Evolutionary conservation across 2,113 vertebrate genomes (phyloP), one percentile per base, ranked within the genome.

Genomic region (Puma concolor): DNA sequence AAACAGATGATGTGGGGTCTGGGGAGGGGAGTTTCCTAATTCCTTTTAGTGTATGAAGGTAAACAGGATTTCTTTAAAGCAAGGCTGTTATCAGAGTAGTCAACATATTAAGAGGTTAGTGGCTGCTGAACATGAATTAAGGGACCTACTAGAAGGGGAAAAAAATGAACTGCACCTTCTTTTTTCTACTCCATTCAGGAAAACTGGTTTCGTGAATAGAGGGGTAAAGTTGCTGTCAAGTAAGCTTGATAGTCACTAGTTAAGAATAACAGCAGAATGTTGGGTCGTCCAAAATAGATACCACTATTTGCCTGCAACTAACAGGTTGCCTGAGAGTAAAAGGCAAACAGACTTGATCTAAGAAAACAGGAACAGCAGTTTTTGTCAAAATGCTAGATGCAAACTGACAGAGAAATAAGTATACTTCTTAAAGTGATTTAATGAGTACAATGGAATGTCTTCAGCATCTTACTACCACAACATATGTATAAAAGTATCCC

Each of bases 11-110:
- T 44, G 5, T 57, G 8, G 52, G 33, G 21, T 36, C 7, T 9
- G 38, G 64, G 7, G 8, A 11, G 29, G 4, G 21, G 38, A 4
- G 13, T 11, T 11, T 90, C 50, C 44, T 87, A 93, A 38, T 86
- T 87, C 17, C 6, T 48, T 90, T 89, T 17, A 29, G 64, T 54
- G 48, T n/a, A 89, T 11, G 81, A 72, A 91, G 33, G 69, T 33
- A 76, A 94, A 60, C 15, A 76, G 66, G 27, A 80, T 71, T 82
- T 94, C 85, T 80, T 88, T 33, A 44, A 88, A 95, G 66, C 14
- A 57, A 11, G 44, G 17, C 31, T 74, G 16, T 66, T 84, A 87
- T 36, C 52, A 94, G 8, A 89, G 7, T 33, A 38, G 82, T 19
- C 44, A 66, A 91, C 29, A 86, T 50, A 63, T 63, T 85, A 86